Evolutionary conservation across 2,113 vertebrate species (phyloP).

Genomic region (Chlamydotis undulata): DNA sequence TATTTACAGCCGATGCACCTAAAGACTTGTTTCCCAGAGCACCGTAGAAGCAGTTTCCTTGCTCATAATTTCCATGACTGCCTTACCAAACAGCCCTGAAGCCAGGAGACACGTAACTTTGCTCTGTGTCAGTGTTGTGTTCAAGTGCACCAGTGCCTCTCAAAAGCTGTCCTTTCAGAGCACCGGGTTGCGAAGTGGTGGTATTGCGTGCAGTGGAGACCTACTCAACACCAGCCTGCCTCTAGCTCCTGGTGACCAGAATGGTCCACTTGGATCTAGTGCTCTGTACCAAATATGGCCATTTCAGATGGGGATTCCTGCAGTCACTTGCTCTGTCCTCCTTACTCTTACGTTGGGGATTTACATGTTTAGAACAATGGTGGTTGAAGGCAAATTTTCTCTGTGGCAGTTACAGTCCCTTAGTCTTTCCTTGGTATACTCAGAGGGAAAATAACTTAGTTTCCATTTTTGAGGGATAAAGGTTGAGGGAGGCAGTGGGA

Average conservation of each 20-base stretch:
- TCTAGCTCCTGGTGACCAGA: neutral
- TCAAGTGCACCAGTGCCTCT: neutral
- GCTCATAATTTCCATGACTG: neutral
- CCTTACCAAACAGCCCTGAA: neutral
- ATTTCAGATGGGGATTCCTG: neutral
- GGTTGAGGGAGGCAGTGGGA: neutral
- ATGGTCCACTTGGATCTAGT: neutral
- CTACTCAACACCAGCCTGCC: neutral
- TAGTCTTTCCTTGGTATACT: neutral
- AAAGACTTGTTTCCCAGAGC: neutral
- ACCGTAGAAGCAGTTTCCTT: neutral
- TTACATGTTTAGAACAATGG: neutral
- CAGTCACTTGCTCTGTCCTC: neutral
- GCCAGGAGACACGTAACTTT: neutral
- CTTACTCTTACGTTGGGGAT: neutral
- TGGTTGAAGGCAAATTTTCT: neutral
- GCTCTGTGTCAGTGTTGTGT: fast-evolving
- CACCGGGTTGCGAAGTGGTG: neutral
- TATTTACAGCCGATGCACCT: neutral
- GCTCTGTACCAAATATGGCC: neutral
- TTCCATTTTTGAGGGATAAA: neutral
- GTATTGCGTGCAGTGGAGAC: neutral
- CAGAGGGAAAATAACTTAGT: neutral
- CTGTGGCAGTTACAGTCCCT: neutral
- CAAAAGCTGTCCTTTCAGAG: neutral